phyloP scores from a whole-genome alignment of 2,888 invertebrate species.

The Invenusta paracnida region DNA sequence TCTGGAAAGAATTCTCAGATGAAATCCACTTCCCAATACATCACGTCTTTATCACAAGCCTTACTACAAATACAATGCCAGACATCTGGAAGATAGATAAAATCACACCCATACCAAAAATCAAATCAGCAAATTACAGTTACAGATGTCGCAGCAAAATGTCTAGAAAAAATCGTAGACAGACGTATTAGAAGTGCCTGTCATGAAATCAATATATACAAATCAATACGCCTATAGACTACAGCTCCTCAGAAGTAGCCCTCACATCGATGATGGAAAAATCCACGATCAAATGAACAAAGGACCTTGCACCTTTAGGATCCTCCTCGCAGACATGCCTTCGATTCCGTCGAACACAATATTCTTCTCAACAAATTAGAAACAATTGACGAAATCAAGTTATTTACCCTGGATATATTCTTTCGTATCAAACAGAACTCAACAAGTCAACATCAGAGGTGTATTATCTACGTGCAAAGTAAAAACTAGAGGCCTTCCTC shows the following conservation, averaged over 20 bases:
- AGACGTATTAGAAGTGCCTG: background rate
- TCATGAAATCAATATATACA: background rate
- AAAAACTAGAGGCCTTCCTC: background rate
- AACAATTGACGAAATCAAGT: no score
- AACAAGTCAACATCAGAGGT: slow-evolving; percentile 3
- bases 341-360: no score
- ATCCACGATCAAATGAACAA: background rate
- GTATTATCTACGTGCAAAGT: background rate
- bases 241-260: background rate
- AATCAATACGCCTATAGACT: background rate
- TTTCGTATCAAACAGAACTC: background rate
- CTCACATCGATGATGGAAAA: background rate
- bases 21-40: background rate
- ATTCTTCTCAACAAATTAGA: no score
- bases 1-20: background rate
- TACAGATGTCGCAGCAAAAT: background rate
- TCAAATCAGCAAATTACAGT: background rate
- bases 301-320: background rate
- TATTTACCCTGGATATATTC: no score
- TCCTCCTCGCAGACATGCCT: background rate
- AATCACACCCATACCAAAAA: slow-evolving; percentile 16
- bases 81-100: background rate
- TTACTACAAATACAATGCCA: slow-evolving; percentile 11
- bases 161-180: slow-evolving; percentile 6
- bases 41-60: background rate